Evolutionary conservation across 2,888 invertebrate genomes (phyloP), one percentile per base, ranked within the genome.

Genomic region (Diachrysia chrysitis): DNA sequence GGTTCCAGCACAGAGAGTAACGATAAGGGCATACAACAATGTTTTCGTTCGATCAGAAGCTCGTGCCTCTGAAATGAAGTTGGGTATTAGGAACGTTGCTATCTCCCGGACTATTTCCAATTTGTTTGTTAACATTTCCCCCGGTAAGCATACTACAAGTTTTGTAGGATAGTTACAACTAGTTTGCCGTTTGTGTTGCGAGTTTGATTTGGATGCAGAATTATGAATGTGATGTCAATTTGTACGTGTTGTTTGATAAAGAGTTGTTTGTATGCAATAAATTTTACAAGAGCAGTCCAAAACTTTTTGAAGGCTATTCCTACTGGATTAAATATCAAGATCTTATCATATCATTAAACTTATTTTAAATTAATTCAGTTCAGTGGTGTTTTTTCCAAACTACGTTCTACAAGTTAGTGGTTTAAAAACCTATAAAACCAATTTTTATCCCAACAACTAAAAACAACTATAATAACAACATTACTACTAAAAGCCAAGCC

Each of bases 21-120:
- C 70, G 63, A 61, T 68, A 73, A 76, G 83, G 80, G 64, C 71
- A 90, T 86, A 89, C 91, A 89, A 91, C 90, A 91, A 93, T 95
- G 93, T 95, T 95, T 95, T 94, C 94, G 87, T 95, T 95, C 94
- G 93, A 95, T 95, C 94, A 94, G 87, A 70, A 84, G 88, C 90
- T 90, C 93, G 92, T 93, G 94, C 92, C 85, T 86, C 86, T 84
- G 88, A 92, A 93, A 94, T 93, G 93, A 93, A 90, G 90, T 90
- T 82, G 92, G 88, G 93, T 93, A 94, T 95, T 94, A 94, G 92
- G 91, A 89, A 89, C 88, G 87, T 82, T 85, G 87, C 90, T 90
- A 93, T 92, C 92, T 90, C 84, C 77, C 79, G 79, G 83, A 88
- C 90, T 90, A 90, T 89, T 90, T 90, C 84, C 90, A 91, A 91